Evolutionary conservation across 2,113 vertebrate species (phyloP).

Genomic region (Herpailurus yagouaroundi): DNA sequence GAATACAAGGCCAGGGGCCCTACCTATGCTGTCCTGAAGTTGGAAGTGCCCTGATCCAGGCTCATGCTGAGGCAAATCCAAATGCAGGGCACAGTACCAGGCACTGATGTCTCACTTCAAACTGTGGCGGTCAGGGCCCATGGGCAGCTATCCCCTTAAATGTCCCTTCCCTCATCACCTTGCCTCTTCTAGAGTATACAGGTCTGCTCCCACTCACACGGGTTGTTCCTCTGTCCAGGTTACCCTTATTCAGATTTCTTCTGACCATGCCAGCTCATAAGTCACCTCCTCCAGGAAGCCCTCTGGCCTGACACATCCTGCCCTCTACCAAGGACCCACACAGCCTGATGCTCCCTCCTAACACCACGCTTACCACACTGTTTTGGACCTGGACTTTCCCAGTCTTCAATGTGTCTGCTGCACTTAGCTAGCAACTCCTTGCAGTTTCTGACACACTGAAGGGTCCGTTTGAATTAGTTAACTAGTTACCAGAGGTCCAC

Average conservation of each 20-base stretch:
- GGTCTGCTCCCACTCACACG: not conserved
- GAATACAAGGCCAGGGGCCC: not conserved
- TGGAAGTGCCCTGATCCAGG: not conserved
- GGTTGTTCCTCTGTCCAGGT: not conserved
- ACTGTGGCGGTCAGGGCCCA: not conserved
- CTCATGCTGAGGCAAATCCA: not conserved
- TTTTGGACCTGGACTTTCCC: not conserved
- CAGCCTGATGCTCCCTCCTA: not conserved
- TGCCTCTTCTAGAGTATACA: not conserved
- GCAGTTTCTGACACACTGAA: not conserved
- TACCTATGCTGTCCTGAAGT: not conserved
- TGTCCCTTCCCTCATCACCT: not conserved
- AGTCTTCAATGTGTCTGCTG: not conserved
- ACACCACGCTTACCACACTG: constrained; percentile 56
- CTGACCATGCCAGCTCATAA: not conserved
- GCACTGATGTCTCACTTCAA: not conserved
- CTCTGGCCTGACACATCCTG: not conserved
- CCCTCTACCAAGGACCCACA: not conserved
- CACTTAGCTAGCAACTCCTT: not conserved
- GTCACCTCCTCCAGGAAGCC: constrained; percentile 18
- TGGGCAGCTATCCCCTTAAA: not conserved
- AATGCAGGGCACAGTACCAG: not conserved
- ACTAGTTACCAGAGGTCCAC: not conserved
- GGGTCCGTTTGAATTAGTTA: not conserved
- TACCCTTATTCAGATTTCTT: not conserved